phyloP scores from a whole-genome alignment of 2,888 invertebrate species.

The Melinaea marsaeus region DNA sequence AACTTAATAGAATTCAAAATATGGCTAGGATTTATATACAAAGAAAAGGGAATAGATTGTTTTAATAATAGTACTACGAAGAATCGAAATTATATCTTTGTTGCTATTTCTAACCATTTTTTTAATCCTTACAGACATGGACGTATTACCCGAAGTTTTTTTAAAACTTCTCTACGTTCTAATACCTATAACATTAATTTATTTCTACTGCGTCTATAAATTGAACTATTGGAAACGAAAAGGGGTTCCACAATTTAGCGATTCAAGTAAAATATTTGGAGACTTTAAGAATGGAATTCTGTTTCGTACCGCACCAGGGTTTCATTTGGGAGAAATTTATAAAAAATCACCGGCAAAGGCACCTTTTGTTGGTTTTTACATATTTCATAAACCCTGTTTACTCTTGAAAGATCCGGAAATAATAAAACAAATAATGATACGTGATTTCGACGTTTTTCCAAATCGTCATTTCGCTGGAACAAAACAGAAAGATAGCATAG shows the following conservation, averaged over 20 bases:
- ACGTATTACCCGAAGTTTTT: no score
- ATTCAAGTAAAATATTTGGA: slow-evolving; percentile 34
- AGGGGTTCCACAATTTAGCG: slow-evolving; percentile 28
- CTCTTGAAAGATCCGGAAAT: slow-evolving; percentile 36
- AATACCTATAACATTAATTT: neutral
- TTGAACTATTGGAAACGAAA: slow-evolving; percentile 32
- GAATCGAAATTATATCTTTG: no score
- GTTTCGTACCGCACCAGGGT: slow-evolving; percentile 37
- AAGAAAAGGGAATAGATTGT: no score
- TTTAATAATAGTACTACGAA: no score
- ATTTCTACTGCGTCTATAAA: slow-evolving; percentile 15
- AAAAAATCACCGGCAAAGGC: slow-evolving; percentile 25
- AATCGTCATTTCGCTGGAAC: slow-evolving; percentile 37
- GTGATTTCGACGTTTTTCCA: slow-evolving; percentile 36
- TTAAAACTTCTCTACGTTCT: no score
- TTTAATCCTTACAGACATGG: no score
- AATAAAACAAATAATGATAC: slow-evolving; percentile 36
- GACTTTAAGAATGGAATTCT: slow-evolving; percentile 39
- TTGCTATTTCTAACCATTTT: no score
- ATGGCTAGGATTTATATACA: no score
- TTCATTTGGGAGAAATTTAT: slow-evolving; percentile 34
- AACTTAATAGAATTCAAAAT: no score
- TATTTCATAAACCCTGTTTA: slow-evolving; percentile 39
- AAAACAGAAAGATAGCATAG: slow-evolving; percentile 37
- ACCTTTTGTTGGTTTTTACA: slow-evolving; percentile 37